Evolutionary conservation across 2,888 invertebrate genomes (phyloP).

Genomic region (Agrochola litura): DNA sequence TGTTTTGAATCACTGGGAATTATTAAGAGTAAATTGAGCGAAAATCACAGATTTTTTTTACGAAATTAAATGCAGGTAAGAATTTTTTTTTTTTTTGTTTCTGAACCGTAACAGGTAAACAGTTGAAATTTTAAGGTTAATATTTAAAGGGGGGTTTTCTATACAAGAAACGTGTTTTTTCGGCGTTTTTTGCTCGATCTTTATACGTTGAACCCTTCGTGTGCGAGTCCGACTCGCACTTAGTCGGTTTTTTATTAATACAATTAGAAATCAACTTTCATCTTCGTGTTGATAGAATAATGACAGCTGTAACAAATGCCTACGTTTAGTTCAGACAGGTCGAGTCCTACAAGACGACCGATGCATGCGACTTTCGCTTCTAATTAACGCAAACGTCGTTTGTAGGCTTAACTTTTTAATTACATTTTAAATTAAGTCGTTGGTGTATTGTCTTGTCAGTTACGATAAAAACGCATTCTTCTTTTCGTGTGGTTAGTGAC

Average conservation of each 20-base stretch:
- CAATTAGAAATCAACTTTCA: slow-evolving; percentile 28
- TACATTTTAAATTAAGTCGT: neutral
- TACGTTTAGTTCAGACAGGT: slow-evolving; percentile 27
- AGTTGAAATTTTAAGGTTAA: no score
- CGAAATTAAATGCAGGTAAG: no score
- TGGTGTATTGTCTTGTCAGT: neutral
- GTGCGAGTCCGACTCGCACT: neutral
- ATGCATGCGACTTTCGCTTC: slow-evolving; percentile 38
- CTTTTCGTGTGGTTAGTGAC: no score
- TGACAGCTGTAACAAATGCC: slow-evolving; percentile 4
- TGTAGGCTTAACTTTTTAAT: neutral
- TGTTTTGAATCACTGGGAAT: no score
- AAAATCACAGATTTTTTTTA: no score
- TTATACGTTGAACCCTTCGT: no score
- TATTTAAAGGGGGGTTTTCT: no score
- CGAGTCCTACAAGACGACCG: slow-evolving; percentile 39
- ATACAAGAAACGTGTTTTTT: no score
- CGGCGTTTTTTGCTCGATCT: neutral
- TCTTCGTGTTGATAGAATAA: slow-evolving; percentile 10
- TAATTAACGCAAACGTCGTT: slow-evolving; percentile 24
- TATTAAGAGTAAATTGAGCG: no score
- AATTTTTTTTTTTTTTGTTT: no score
- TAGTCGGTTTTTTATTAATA: slow-evolving; percentile 2
- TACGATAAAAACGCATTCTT: no score
- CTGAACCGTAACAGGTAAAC: no score